Base-by-base conservation (phyloP, 2,888 invertebrate genomes). In the Leptopilina drosophilae region DNA sequence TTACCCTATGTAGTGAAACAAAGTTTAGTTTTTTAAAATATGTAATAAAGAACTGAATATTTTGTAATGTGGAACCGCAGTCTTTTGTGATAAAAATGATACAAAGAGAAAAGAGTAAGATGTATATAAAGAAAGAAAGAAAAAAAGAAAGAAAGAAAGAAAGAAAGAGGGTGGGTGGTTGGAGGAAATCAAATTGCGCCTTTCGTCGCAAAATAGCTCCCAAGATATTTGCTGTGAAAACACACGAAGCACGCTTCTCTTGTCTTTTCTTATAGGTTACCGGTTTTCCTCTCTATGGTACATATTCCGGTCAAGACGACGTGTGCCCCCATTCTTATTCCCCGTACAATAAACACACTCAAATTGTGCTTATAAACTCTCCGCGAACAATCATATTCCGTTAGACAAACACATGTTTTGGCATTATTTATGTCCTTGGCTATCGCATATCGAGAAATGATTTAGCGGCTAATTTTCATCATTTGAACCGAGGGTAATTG, bases 141-240 rank as follows among this genome's bases (percentile, higher is more conserved):
- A 20, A 20, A 1, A 20, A 20, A 20, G 20, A 20, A 20, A 20
- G 20, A 20, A 20, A 20, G 20, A 20, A 20, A 20, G 20, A 7
- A 2, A 46, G 9, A 7, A 33, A 56, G 4, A 14, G 53, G 53
- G 53, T 56, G 33, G n/a, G 20, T 33, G 33, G 67, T 42, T 53
- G 80, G 53, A 20, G 79, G 77, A 83, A 87, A 84, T 87, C 85
- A 83, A 83, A 85, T 81, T 56, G 9, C 73, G 56, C 56, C 40
- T 73, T 73, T 33, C 73, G 40, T 73, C 40, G 56, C 73, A 73
- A 73, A 73, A 73, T n/a, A 73, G 73, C 73, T 73, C 56, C 73
- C 73, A 73, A 59, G 73, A 73, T 73, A 73, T 73, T 73, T 73
- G 33, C 73, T 73, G 73, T 73, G 73, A 73, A 73, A 73, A 73